Conservation (phyloP, 2,797 vertebrate genomes). For the Picus viridis region DNA sequence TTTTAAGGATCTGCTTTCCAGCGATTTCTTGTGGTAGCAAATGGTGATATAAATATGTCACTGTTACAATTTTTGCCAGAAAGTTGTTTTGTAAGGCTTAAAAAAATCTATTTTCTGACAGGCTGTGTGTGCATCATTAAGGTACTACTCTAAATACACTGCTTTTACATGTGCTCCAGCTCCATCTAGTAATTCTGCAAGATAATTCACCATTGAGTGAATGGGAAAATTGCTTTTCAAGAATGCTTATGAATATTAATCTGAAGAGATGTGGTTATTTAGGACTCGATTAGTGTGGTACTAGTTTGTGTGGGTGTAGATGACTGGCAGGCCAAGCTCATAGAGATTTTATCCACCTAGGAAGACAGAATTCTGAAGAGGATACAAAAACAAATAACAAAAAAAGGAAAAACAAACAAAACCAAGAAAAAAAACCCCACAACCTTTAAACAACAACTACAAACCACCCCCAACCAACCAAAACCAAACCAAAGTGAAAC, state of each 20-base stretch:
- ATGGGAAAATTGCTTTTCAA: constrained; percentile 19
- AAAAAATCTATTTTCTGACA: neutral
- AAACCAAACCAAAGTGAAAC: neutral
- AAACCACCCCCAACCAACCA: too few species aligned
- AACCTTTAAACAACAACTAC: too few species aligned
- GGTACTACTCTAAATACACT: neutral
- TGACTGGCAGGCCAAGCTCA: neutral
- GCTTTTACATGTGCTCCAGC: neutral
- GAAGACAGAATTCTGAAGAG: neutral
- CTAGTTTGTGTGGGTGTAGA: neutral
- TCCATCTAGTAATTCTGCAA: neutral
- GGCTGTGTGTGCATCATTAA: neutral
- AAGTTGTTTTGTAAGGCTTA: neutral
- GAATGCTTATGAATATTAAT: neutral
- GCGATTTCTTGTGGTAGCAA: neutral
- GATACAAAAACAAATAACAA: neutral
- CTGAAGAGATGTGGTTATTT: neutral
- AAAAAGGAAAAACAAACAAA: neutral
- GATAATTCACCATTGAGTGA: neutral
- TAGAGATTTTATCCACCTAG: neutral
- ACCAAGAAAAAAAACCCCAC: too few species aligned
- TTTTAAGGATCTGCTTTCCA: neutral
- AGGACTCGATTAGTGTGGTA: neutral
- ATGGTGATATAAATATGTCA: neutral
- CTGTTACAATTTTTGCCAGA: neutral